phyloP scores from a whole-genome alignment of 1,140 invertebrate genomes.

The Lepeophtheirus salmonis region DNA sequence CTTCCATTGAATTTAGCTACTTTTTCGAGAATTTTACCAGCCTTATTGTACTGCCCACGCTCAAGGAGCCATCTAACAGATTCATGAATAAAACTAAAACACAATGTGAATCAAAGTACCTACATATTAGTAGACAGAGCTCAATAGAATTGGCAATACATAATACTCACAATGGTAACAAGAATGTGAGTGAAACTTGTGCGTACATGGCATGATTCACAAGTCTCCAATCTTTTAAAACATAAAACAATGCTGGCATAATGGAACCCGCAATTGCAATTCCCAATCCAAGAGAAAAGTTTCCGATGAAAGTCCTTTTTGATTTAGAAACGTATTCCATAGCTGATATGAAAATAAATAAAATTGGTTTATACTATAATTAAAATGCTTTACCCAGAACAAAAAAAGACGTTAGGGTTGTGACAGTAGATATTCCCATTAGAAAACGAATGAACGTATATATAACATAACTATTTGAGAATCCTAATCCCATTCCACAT shows the following conservation, averaged over 20 bases:
- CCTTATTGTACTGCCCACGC: background rate
- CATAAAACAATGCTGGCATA: background rate
- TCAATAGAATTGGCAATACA: too few relatives aligned
- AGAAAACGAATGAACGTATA: background rate
- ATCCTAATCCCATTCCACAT: background rate
- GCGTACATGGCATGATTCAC: background rate
- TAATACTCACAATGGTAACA: too few relatives aligned
- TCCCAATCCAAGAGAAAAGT: background rate
- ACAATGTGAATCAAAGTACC: too few relatives aligned
- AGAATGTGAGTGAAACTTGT: background rate
- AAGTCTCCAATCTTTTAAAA: background rate
- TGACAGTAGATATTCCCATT: background rate
- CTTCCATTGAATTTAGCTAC: background rate
- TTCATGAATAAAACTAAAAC: too few relatives aligned
- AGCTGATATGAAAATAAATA: too few relatives aligned
- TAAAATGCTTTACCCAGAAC: background rate
- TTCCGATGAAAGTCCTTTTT: conserved; percentile 1
- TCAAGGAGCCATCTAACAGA: background rate
- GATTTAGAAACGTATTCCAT: background rate
- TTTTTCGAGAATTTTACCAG: background rate
- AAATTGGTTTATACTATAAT: too few relatives aligned
- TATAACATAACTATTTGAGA: background rate
- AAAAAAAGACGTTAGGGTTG: background rate
- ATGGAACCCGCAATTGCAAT: background rate
- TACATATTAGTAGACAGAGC: too few relatives aligned